Conservation (phyloP, 1,140 invertebrate species). For the Microplitis mediator region DNA sequence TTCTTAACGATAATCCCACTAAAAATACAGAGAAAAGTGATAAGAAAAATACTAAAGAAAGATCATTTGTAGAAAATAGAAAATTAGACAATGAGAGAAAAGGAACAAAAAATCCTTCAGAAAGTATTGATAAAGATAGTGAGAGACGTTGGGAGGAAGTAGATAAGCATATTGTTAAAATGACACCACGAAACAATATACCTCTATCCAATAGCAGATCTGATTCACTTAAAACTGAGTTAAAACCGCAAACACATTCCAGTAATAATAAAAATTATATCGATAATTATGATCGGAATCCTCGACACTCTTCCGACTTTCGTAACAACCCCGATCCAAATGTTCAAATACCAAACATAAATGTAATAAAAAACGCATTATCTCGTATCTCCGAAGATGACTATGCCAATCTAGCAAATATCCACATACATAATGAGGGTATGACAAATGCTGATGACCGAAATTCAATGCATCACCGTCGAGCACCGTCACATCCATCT, state of each 20-base stretch:
- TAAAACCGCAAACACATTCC: slow-evolving; percentile 1
- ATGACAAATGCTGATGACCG: slow-evolving; percentile 18
- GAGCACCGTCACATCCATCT: not conserved
- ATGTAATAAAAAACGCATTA: slow-evolving; percentile 28
- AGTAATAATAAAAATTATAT: slow-evolving; percentile 15
- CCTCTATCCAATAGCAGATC: slow-evolving; percentile 16
- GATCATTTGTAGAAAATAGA: not conserved
- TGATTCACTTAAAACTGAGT: not conserved
- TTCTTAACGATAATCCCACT: slow-evolving; percentile 37
- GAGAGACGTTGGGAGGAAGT: slow-evolving; percentile 41
- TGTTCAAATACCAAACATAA: slow-evolving; percentile 14
- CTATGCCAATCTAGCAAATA: slow-evolving; percentile 21
- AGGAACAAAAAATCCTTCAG: not conserved
- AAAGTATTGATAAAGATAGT: slow-evolving; percentile 32
- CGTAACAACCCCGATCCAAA: not conserved
- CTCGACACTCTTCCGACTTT: slow-evolving; percentile 29
- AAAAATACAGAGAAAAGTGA: slow-evolving; percentile 1
- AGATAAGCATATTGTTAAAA: slow-evolving; percentile 39
- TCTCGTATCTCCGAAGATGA: slow-evolving; percentile 26
- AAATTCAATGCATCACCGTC: slow-evolving; percentile 9
- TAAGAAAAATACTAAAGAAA: not conserved
- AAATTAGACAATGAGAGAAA: slow-evolving; percentile 14
- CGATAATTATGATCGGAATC: slow-evolving; percentile 49
- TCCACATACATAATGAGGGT: slow-evolving; percentile 1
- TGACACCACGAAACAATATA: slow-evolving; percentile 13